Conservation (phyloP, 92 coral and sea anemone species). For the Galaxea fascicularis region DNA sequence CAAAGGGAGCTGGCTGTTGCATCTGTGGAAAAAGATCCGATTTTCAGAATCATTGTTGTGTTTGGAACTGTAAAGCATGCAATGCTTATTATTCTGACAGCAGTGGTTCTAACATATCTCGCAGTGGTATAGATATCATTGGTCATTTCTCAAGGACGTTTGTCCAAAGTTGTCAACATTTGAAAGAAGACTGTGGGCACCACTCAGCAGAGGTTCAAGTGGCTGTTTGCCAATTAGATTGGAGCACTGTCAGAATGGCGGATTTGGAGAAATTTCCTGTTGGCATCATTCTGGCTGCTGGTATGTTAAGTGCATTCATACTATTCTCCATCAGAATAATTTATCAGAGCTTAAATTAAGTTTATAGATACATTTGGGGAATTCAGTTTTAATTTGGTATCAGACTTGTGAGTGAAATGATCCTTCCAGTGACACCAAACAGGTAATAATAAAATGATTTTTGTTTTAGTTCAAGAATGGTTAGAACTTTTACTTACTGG, state of each 20-base stretch:
- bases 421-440: too few species aligned
- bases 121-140: background rate
- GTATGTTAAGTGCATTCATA: constrained; percentile 30
- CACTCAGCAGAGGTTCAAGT: background rate
- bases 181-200: constrained; percentile 23
- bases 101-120: background rate
- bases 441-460: too few species aligned
- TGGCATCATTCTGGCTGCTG: constrained; percentile 77
- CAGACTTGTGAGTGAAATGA: too few species aligned
- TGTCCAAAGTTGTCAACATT: background rate
- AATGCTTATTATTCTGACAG: background rate
- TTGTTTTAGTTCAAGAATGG: too few species aligned
- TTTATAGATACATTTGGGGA: too few species aligned
- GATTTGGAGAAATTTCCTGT: constrained; percentile 44
- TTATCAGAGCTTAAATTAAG: too few species aligned
- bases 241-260: constrained; percentile 36
- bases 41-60: background rate
- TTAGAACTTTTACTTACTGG: too few species aligned
- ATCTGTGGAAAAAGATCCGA: background rate
- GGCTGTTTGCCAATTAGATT: constrained; percentile 64
- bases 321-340: too few species aligned
- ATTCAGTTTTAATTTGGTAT: too few species aligned
- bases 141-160: constrained; percentile 14
- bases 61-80: background rate
- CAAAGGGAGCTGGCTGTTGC: background rate